Evolutionary conservation across 2,113 vertebrate genomes (phyloP).

Genomic region (Chionomys nivalis): DNA sequence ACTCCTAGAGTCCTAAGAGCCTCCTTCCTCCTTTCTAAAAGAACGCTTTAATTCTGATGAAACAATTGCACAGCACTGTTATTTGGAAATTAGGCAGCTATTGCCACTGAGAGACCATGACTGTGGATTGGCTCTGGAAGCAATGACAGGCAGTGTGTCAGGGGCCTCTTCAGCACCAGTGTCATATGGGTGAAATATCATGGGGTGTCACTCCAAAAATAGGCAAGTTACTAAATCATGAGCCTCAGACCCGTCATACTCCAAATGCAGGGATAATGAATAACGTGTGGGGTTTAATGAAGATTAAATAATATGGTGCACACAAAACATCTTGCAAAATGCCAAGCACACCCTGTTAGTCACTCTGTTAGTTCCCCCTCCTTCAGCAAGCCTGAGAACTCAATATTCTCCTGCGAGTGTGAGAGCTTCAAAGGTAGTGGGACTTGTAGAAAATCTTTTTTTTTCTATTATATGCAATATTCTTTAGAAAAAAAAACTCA

Average conservation of each 20-base stretch:
- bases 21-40: background rate
- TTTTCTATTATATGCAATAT: background rate
- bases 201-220: background rate
- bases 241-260: background rate
- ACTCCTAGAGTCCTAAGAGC: background rate
- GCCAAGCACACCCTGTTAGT: background rate
- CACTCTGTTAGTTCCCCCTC: background rate
- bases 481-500: background rate
- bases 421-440: background rate
- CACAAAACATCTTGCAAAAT: slow-evolving; percentile 1
- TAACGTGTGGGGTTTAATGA: background rate
- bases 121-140: background rate
- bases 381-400: background rate
- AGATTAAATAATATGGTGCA: background rate
- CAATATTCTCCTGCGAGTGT: background rate
- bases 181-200: background rate
- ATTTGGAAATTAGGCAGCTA: background rate
- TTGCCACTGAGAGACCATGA: fast-evolving
- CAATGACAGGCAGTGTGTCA: background rate
- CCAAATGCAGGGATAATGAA: background rate
- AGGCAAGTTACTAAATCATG: background rate
- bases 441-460: background rate
- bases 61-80: background rate
- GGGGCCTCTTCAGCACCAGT: background rate
- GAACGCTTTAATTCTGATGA: background rate